Evolutionary conservation across 1,140 invertebrate genomes (phyloP).

Genomic region (Acromyrmex echinatior): DNA sequence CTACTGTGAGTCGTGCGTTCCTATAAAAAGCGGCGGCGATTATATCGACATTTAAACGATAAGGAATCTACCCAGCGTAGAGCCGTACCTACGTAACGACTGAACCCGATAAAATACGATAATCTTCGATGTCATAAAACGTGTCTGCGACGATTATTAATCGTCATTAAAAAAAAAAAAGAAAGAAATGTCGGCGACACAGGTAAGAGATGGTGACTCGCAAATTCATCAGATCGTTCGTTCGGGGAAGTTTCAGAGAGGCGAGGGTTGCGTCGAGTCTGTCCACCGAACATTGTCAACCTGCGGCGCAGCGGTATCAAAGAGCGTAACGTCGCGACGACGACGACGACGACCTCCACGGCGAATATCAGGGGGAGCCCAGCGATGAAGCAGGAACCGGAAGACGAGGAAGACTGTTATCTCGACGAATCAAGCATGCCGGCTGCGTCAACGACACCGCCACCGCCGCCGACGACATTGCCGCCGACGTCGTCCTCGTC

Average conservation of each 20-base stretch:
- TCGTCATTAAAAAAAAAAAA: no score
- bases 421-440: conserved; percentile 74
- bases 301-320: not conserved
- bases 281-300: not conserved
- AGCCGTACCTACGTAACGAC: not conserved
- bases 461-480: conserved; percentile 61
- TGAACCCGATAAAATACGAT: not conserved
- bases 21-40: conserved; percentile 22
- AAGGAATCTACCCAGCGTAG: no score
- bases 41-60: conserved; percentile 67
- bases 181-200: no score
- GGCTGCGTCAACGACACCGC: conserved; percentile 46
- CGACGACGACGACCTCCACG: conserved; percentile 56
- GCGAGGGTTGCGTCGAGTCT: not conserved
- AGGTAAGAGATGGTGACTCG: not conserved
- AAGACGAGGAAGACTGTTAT: conserved; percentile 82
- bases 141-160: not conserved
- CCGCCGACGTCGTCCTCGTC: conserved; percentile 27
- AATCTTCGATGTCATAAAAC: not conserved
- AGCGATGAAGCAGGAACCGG: conserved; percentile 84
- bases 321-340: conserved; percentile 25
- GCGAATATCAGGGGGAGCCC: conserved; percentile 50
- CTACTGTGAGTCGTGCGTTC: not conserved
- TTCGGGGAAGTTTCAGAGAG: not conserved
- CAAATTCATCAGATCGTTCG: not conserved